Base-by-base conservation (phyloP, 2,113 vertebrate genomes). In the Burhinus bistriatus region DNA sequence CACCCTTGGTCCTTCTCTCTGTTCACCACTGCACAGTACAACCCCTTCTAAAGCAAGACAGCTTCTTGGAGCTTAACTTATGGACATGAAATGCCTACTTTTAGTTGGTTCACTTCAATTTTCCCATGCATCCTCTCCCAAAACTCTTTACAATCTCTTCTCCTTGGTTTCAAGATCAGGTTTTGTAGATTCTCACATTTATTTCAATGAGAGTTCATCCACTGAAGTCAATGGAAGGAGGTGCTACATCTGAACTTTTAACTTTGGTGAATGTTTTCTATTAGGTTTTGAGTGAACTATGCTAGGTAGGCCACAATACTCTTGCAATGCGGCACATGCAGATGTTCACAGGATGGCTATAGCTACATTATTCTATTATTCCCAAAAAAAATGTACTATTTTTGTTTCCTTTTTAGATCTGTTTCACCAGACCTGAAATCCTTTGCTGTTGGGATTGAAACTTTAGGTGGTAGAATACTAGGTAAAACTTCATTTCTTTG, bases 341-440 rank as follows among this genome's bases (percentile, higher is more conserved):
- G 62, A 10, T 42, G 38, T 18, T 84, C 91, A 42, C 47, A 58
- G 77, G 3, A 9, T 13, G 23, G 4, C 44, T 79, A 12, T 3
- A 44, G 40, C 15, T 51, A 2, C 11, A 1, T 77, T 55, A 1
- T 15, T 61, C 34, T 87, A 4, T 12, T 30, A 26, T 21, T 83
- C 20, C 29, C 25, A 22, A 47, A 55, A 55, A 40, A 15, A 58
- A 52, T 64, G 6, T 10, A 2, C 13, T 90, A 1, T 5, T 54
- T 42, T 89, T 64, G 2, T 36, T 72, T 76, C 84, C 38, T 75
- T 97, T 93, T 30, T 93, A 99, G 99, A 89, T 98, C 98, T 76
- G 98, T 99, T 81, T 91, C 97, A 5, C 98, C 99, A 47, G 99
- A 99, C 69, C 96, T 99, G 78, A 99, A 99, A 95, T 98, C 99